Conservation (phyloP, 2,113 vertebrate species). For the Pygoscelis adeliae region DNA sequence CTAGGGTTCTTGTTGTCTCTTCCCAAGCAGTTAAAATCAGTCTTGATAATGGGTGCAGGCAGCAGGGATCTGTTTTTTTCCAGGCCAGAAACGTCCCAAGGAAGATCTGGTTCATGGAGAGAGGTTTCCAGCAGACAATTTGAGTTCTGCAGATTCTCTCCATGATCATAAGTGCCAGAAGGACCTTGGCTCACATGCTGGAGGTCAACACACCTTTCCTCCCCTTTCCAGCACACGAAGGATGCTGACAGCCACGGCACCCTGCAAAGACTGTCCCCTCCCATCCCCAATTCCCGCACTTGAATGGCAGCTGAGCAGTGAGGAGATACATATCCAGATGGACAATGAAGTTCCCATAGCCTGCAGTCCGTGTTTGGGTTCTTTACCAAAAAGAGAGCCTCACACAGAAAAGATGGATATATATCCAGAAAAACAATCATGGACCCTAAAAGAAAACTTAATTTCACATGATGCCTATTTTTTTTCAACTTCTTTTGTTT, state of each 20-base stretch:
- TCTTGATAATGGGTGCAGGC: background rate
- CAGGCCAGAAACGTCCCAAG: background rate
- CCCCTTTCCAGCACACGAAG: background rate
- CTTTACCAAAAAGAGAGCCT: background rate
- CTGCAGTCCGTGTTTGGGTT: background rate
- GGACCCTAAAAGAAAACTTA: background rate
- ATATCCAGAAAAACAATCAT: background rate
- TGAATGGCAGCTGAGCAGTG: background rate
- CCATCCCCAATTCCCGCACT: background rate
- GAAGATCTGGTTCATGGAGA: background rate
- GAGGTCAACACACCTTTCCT: background rate
- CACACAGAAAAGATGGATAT: background rate
- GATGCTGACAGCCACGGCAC: background rate
- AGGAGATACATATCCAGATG: background rate
- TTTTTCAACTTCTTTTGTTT: background rate
- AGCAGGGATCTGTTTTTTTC: background rate
- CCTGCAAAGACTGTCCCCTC: background rate
- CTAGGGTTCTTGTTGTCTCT: background rate
- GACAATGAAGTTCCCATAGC: background rate
- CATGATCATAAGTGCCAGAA: background rate
- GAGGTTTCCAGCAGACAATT: background rate
- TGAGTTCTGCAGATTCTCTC: background rate
- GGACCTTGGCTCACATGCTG: background rate
- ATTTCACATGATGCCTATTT: background rate
- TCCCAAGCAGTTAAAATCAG: background rate